Percentiles rank a stretch among this genome's conserved stretches.
Evolutionary conservation across 2,797 vertebrate genomes (phyloP).

Genomic region (Antrozous pallidus): DNA sequence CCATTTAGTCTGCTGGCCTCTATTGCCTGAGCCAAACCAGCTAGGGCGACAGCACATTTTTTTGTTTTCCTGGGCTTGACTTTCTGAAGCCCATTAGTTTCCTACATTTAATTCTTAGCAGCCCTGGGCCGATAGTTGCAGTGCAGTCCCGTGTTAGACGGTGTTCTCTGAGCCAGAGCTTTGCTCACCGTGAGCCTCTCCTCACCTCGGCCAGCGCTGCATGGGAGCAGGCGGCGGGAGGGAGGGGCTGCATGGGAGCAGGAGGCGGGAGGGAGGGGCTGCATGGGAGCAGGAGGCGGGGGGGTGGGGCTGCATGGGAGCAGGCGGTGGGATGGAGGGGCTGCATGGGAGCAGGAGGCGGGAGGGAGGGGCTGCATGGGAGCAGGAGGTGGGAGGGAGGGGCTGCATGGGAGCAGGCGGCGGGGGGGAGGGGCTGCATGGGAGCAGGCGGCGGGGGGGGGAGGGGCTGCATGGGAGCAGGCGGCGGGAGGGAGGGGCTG

Average conservation of each 20-base stretch:
- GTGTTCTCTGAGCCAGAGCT: neutral
- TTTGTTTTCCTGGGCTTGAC: neutral
- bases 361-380: too few relatives aligned
- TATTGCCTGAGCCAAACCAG: too few relatives aligned
- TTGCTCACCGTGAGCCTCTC: neutral
- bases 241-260: neutral
- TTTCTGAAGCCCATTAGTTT: neutral
- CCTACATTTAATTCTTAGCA: too few relatives aligned
- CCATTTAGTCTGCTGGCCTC: too few relatives aligned
- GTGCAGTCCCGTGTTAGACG: fast-evolving
- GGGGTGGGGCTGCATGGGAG: neutral
- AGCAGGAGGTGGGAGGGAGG: too few relatives aligned
- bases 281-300: neutral
- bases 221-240: neutral
- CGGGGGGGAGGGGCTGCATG: too few relatives aligned
- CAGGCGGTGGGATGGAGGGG: too few relatives aligned
- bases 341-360: neutral
- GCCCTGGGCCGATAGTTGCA: neutral
- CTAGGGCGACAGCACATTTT: too few relatives aligned
- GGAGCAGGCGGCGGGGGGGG: too few relatives aligned
- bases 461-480: neutral
- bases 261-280: too few relatives aligned
- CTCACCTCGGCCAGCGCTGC: neutral
- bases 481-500: too few relatives aligned
- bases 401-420: neutral